Evolutionary conservation across 1,140 invertebrate genomes (phyloP).

Genomic region (Papilio dardanus): DNA sequence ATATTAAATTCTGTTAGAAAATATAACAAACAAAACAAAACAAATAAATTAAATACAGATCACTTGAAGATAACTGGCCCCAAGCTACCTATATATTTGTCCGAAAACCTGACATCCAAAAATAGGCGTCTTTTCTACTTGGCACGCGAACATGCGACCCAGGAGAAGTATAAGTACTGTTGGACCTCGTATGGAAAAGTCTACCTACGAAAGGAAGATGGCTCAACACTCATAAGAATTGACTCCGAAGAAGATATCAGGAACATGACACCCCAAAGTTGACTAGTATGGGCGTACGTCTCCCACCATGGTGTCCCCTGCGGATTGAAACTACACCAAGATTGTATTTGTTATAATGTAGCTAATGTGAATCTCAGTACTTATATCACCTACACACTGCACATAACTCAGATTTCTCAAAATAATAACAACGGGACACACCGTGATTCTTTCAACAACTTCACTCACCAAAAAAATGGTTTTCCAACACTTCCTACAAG

Average conservation of each 20-base stretch:
- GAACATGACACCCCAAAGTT: neutral
- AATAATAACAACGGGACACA: too few relatives aligned
- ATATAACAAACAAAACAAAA: slow-evolving; percentile 5
- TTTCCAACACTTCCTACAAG: too few relatives aligned
- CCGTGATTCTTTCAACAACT: too few relatives aligned
- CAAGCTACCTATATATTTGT: neutral
- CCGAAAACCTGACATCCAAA: neutral
- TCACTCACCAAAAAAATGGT: too few relatives aligned
- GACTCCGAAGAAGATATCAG: neutral
- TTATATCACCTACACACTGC: too few relatives aligned
- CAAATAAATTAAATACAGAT: neutral
- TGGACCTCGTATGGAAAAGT: neutral
- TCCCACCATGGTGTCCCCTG: too few relatives aligned
- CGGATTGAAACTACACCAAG: too few relatives aligned
- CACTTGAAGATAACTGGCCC: neutral
- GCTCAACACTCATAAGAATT: neutral
- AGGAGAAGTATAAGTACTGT: neutral
- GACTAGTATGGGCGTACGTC: neutral
- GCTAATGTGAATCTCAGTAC: too few relatives aligned
- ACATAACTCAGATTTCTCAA: too few relatives aligned
- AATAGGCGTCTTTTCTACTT: neutral
- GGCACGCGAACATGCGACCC: neutral
- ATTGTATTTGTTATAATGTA: too few relatives aligned
- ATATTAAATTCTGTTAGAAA: neutral
- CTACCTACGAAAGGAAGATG: neutral